phyloP scores from a whole-genome alignment of 2,888 invertebrate genomes.

The Pammene fasciana region DNA sequence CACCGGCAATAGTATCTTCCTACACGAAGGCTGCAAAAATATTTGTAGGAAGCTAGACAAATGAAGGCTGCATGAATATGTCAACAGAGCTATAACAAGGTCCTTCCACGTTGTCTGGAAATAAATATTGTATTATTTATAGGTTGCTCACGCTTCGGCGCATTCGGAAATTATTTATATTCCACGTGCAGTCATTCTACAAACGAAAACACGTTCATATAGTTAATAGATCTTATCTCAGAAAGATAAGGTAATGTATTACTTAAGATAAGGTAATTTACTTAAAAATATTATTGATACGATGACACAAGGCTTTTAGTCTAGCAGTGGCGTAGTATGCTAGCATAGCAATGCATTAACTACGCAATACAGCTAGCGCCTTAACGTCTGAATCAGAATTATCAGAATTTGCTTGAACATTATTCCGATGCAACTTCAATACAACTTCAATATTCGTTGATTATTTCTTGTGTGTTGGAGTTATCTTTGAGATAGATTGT shows the following conservation, averaged over 20 bases:
- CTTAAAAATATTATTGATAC: background rate
- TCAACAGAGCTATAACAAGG: conserved; percentile 2
- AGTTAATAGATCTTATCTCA: background rate
- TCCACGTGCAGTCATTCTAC: background rate
- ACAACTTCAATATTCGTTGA: too few relatives aligned
- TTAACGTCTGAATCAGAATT: too few relatives aligned
- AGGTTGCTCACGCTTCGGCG: background rate
- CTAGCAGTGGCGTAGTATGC: too few relatives aligned
- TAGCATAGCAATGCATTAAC: too few relatives aligned
- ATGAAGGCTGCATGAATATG: background rate
- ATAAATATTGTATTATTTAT: background rate
- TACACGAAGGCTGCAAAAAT: too few relatives aligned
- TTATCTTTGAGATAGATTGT: too few relatives aligned
- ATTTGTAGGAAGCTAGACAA: background rate
- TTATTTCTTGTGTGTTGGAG: too few relatives aligned
- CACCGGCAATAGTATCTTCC: too few relatives aligned
- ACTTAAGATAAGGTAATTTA: too few relatives aligned
- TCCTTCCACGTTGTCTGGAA: background rate
- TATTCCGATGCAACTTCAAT: too few relatives aligned
- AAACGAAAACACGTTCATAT: background rate
- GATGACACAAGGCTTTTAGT: background rate
- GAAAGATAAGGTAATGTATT: background rate
- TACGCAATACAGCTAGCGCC: too few relatives aligned
- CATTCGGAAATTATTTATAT: background rate
- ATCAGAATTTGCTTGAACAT: too few relatives aligned